Conservation (phyloP, 2,797 vertebrate genomes). For the Pangasius macronema region DNA sequence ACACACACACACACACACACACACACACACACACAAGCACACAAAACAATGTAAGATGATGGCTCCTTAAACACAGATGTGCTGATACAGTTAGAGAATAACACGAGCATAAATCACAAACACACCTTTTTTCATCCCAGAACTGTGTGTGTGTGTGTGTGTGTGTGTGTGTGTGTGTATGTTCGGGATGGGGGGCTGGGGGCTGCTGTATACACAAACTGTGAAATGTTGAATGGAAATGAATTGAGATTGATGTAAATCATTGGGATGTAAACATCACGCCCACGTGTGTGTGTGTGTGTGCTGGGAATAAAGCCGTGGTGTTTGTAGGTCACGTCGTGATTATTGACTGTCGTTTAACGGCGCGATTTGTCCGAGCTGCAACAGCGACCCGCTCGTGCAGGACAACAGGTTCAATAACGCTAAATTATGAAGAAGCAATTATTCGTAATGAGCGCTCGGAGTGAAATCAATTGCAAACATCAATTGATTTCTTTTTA, state of each 20-base stretch:
- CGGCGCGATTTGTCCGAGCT: neutral
- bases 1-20: conserved; percentile 65
- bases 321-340: neutral
- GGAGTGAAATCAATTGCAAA: neutral
- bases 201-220: neutral
- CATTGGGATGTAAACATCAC: neutral
- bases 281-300: neutral
- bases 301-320: neutral
- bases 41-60: conserved; percentile 30
- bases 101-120: neutral
- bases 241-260: neutral
- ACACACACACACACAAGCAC: conserved; percentile 3
- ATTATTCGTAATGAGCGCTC: neutral
- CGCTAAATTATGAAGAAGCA: neutral
- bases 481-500: neutral
- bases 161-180: neutral
- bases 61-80: conserved; percentile 42
- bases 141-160: neutral
- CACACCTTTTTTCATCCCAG: neutral
- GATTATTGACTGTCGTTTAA: neutral
- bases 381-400: neutral
- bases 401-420: neutral
- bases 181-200: too few relatives aligned
- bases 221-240: neutral
- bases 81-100: neutral